Conservation (phyloP, 1,140 invertebrate genomes). For the Chironomus tepperi region DNA sequence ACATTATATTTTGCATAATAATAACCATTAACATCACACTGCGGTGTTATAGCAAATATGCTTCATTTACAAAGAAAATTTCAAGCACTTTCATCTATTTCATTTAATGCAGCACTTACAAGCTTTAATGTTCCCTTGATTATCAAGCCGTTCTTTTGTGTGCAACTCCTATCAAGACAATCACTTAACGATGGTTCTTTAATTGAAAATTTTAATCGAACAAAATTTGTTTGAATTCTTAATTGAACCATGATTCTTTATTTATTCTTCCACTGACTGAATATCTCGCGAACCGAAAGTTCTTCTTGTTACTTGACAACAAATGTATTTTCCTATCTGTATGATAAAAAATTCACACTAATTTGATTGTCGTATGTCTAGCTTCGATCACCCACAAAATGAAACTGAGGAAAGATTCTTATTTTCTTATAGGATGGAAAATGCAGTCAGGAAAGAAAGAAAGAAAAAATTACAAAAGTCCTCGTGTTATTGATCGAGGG, state of each 20-base stretch:
- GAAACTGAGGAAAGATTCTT: not conserved
- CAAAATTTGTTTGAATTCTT: constrained; percentile 25
- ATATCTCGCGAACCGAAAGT: not conserved
- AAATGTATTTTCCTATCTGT: not conserved
- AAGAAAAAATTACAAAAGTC: too few relatives aligned
- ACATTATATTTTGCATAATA: too few relatives aligned
- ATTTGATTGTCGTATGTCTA: too few relatives aligned
- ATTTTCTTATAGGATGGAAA: not conserved
- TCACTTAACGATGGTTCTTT: constrained; percentile 26
- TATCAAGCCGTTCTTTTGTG: constrained; percentile 19
- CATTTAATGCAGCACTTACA: constrained; percentile 24
- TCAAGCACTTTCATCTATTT: not conserved
- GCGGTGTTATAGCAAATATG: too few relatives aligned
- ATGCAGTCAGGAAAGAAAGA: not conserved
- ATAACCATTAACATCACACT: too few relatives aligned
- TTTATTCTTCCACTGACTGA: not conserved
- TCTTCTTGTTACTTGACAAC: not conserved
- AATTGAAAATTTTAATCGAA: constrained; percentile 23
- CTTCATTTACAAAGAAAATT: too few relatives aligned
- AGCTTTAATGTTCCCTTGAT: constrained; percentile 26
- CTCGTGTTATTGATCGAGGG: too few relatives aligned
- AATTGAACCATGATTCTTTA: constrained; percentile 27
- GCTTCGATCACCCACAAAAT: not conserved
- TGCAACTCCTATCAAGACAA: constrained; percentile 25
- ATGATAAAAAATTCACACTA: too few relatives aligned